Evolutionary conservation across 1,140 invertebrate genomes (phyloP).

Genomic region (Tenebrio molitor): DNA sequence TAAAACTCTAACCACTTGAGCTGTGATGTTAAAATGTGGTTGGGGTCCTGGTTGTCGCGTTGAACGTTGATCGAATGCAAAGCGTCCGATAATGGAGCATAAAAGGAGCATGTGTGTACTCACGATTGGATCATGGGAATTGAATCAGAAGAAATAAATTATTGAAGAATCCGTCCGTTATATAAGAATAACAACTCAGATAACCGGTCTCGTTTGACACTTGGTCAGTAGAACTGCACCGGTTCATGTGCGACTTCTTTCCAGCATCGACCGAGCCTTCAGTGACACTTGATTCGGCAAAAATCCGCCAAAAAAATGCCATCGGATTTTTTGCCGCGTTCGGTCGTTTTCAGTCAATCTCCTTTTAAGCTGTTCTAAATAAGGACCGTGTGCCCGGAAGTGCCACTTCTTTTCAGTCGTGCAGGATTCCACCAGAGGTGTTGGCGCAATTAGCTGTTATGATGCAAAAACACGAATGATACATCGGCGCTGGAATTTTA

Average conservation of each 20-base stretch:
- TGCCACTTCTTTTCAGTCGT: neutral
- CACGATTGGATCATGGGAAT: slow-evolving; percentile 1
- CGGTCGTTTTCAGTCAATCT: slow-evolving; percentile 7
- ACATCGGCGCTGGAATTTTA: slow-evolving; percentile 17
- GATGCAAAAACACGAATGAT: slow-evolving; percentile 33
- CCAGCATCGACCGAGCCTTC: slow-evolving; percentile 21
- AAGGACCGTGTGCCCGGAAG: neutral
- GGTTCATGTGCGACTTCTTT: slow-evolving; percentile 38
- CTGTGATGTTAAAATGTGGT: too few relatives aligned
- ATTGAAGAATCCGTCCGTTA: slow-evolving; percentile 32
- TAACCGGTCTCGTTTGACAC: slow-evolving; percentile 39
- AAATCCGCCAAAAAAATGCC: slow-evolving; percentile 14
- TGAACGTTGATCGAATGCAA: too few relatives aligned
- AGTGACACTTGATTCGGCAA: slow-evolving; percentile 20
- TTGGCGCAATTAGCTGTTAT: slow-evolving; percentile 13
- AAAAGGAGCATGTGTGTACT: neutral
- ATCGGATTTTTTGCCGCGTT: slow-evolving; percentile 6
- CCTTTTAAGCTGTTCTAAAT: neutral
- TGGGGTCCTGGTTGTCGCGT: too few relatives aligned
- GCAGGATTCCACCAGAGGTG: neutral
- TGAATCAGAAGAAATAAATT: slow-evolving; percentile 26
- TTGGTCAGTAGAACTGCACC: slow-evolving; percentile 39
- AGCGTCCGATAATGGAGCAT: too few relatives aligned
- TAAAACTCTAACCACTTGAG: too few relatives aligned
- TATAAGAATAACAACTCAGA: slow-evolving; percentile 36